Base-by-base conservation (phyloP, 2,888 invertebrate species). In the Ennomos erosarius region DNA sequence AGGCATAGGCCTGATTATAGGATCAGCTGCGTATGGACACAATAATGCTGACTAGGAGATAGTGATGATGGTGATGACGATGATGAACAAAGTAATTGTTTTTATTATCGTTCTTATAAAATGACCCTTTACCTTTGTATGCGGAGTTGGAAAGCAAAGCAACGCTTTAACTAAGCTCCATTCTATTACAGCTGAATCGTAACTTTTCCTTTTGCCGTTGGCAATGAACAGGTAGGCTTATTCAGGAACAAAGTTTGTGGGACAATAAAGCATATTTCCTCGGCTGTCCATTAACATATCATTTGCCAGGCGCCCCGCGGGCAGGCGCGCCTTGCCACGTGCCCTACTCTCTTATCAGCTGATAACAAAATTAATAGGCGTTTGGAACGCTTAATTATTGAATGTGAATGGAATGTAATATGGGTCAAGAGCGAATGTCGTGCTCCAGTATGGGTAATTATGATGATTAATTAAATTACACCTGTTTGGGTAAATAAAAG, bases 201-300 rank as follows among this genome's bases (percentile, higher is more conserved):
- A 51, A 55, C 59, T 60, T 60, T 60, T 60, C 51, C 46, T 11
- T 55, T 39, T 52, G 64, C 65, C 69, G 64, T 68, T 63, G 68
- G 66, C 69, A 64, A 65, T 62, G 66, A 74, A 65, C 66, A 65
- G 70, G 73, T 70, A 68, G 67, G 69, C 35, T 54, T 40, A 46
- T 37, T 72, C 73, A 75, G 50, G 58, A 59, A 56, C 52, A 53
- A 64, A 67, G 50, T 61, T 61, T 55, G 59, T 59, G 54, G 58
- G 73, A 78, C 84, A 85, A 88, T 87, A 84, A 86, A 86, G 82
- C 76, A 85, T 81, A 82, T 79, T 81, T 80, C 43, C 85, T 79
- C 76, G 81, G 83, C 82, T 79, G 79, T 72, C 81, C 83, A 87
- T 88, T 88, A 87, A 82, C 86, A 85, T 88, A 88, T 84, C 81